A percentile compares a stretch with the other conserved stretches of the same genome.
phyloP scores from a whole-genome alignment of 2,888 invertebrate genomes.

The Crossocerus cetratus region DNA sequence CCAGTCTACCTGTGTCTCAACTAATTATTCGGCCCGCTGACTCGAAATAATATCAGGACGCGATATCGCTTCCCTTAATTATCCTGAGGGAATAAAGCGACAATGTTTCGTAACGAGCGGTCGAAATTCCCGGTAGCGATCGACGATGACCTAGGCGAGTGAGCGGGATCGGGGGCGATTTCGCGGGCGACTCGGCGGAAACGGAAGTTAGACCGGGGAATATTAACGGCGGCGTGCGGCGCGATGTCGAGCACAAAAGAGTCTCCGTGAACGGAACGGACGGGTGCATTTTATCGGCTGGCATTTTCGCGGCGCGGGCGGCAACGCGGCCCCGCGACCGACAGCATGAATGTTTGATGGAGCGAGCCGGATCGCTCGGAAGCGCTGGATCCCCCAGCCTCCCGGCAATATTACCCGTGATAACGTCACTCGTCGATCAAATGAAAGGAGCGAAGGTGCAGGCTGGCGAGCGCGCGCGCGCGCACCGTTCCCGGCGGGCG shows the following conservation, averaged over 20 bases:
- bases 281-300: constrained; percentile 54
- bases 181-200: constrained; percentile 17
- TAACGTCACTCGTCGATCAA: constrained; percentile 63
- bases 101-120: not conserved
- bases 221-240: constrained; percentile 44
- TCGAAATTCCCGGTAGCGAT: not conserved
- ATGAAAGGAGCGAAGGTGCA: constrained; percentile 36
- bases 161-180: constrained; percentile 9
- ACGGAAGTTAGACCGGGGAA: constrained; percentile 38
- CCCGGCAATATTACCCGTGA: constrained; percentile 58
- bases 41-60: not conserved
- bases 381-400: constrained; percentile 37
- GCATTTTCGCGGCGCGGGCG: constrained; percentile 49
- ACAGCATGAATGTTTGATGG: constrained; percentile 63
- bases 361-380: constrained; percentile 52
- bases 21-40: not conserved
- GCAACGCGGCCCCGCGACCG: constrained; percentile 50
- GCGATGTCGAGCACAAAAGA: constrained; percentile 42
- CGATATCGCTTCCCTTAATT: not conserved
- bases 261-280: not conserved
- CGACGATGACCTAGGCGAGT: not conserved
- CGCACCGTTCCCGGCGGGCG: not conserved
- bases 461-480: not conserved
- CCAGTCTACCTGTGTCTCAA: not conserved
- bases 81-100: not conserved